Evolutionary conservation across 2,113 vertebrate genomes (phyloP), one percentile per base, ranked within the genome.

Genomic region (Brachypteracias leptosomus): DNA sequence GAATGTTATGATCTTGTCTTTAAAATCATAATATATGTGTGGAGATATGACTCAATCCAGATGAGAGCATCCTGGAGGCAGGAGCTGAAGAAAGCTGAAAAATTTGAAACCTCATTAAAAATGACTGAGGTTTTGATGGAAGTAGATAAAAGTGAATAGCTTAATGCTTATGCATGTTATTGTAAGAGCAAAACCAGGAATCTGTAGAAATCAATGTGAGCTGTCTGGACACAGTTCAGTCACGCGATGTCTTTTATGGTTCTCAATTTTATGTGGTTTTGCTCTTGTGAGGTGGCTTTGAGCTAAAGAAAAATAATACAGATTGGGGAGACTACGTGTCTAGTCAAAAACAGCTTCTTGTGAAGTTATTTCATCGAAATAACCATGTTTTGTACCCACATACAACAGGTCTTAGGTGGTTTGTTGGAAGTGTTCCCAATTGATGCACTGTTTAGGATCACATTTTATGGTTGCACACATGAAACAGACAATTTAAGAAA

Each of bases 71-170:
- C 67, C 35, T 87, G 73, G 81, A 96, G 52, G 57, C 86, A 90
- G 70, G 67, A 93, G 21, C 75, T 11, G 17, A 57, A 85, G 68
- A 84, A 89, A 57, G 93, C 13, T 24, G n/a, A n/a, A 93, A 88
- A 71, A 84, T 68, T 44, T 49, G 83, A 93, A 89, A 51, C 44
- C 44, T 89, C 66, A 58, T 86, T 81, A 84, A 93, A 93, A 89
- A 75, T 89, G 66, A 76, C 68, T 75, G 83, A 93, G 79, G n/a
- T 89, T 94, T 92, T 89, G 88, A 70, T 89, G 79, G 73, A 81
- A 89, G 57, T 18, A 92, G 83, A 72, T 90, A 42, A 67, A 85
- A 94, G 68, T 12, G 40, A 67, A 72, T 63, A 82, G 58, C 75
- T 88, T 35, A 51, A 4, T 85, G 42, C 11, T 66, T 72, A 20